Evolutionary conservation across 2,888 invertebrate species (phyloP).

Genomic region (Timandra comae): DNA sequence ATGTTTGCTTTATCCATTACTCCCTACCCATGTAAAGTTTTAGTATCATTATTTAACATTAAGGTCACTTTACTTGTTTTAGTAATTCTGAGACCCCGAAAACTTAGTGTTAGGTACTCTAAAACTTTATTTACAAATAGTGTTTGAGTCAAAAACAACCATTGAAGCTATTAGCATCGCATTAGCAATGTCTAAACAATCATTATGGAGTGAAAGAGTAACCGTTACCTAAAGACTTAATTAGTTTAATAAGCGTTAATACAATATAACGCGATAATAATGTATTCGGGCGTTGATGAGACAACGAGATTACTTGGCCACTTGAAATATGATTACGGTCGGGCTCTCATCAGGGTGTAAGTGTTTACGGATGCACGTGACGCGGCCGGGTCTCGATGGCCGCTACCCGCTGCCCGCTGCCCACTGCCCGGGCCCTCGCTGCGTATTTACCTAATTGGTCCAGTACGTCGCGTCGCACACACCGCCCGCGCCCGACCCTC

Average conservation of each 20-base stretch:
- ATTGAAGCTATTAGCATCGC: neutral
- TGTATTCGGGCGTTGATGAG: constrained; percentile 40
- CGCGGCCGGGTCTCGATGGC: constrained; percentile 25
- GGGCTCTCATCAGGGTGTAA: constrained; percentile 50
- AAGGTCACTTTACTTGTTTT: too few relatives aligned
- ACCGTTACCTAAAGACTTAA: constrained; percentile 24
- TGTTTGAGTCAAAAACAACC: neutral
- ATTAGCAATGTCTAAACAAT: too few relatives aligned
- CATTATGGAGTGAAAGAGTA: too few relatives aligned
- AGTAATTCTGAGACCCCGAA: too few relatives aligned
- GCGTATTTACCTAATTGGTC: constrained; percentile 71
- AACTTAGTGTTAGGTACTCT: too few relatives aligned
- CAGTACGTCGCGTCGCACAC: constrained; percentile 58
- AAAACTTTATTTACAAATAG: too few relatives aligned
- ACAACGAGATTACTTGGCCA: constrained; percentile 41
- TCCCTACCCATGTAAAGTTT: too few relatives aligned
- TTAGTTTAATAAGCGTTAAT: constrained; percentile 32
- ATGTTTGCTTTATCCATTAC: constrained; percentile 7
- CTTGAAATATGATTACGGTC: constrained; percentile 57
- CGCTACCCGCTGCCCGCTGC: neutral
- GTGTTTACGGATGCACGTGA: constrained; percentile 61
- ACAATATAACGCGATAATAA: constrained; percentile 40
- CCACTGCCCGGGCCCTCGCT: constrained; percentile 19
- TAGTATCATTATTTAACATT: too few relatives aligned
- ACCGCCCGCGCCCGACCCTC: constrained; percentile 52